Percentiles rank a stretch among this genome's conserved stretches.
Conservation (phyloP, 2,888 invertebrate species). For the Cloeon dipterum region DNA sequence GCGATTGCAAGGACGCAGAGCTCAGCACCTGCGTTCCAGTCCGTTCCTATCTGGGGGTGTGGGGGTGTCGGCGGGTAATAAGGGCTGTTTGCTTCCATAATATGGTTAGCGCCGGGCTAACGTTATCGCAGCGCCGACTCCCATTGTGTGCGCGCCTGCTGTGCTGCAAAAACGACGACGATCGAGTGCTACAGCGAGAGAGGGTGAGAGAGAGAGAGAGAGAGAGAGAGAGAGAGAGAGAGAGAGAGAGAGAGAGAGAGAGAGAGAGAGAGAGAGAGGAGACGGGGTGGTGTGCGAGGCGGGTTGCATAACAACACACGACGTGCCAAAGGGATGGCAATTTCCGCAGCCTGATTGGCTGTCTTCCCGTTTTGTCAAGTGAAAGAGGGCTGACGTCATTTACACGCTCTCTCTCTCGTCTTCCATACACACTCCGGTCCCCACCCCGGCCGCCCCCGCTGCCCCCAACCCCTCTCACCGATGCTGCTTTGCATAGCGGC, state of each 20-base stretch:
- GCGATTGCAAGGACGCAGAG: too few relatives aligned
- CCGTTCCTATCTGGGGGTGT: neutral
- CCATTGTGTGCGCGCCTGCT: neutral
- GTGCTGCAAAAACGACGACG: neutral
- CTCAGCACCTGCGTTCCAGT: too few relatives aligned
- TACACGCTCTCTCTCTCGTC: too few relatives aligned
- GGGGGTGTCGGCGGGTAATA: neutral
- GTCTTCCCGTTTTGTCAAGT: neutral
- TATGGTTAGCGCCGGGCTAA: neutral
- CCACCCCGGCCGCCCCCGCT: too few relatives aligned
- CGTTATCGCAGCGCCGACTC: neutral
- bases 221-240: neutral
- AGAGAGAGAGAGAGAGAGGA: neutral
- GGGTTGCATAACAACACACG: neutral
- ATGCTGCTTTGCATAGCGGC: too few relatives aligned
- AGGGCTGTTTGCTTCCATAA: neutral
- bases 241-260: neutral
- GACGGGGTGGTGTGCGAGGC: constrained; percentile 1
- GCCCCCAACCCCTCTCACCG: too few relatives aligned
- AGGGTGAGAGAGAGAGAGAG: neutral
- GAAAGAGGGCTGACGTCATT: too few relatives aligned
- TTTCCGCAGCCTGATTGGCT: constrained; percentile 1
- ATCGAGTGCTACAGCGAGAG: too few relatives aligned
- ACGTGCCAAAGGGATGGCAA: neutral
- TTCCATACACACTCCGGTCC: too few relatives aligned